phyloP scores from a whole-genome alignment of 2,113 vertebrate species.

The Neomonachus schauinslandi region DNA sequence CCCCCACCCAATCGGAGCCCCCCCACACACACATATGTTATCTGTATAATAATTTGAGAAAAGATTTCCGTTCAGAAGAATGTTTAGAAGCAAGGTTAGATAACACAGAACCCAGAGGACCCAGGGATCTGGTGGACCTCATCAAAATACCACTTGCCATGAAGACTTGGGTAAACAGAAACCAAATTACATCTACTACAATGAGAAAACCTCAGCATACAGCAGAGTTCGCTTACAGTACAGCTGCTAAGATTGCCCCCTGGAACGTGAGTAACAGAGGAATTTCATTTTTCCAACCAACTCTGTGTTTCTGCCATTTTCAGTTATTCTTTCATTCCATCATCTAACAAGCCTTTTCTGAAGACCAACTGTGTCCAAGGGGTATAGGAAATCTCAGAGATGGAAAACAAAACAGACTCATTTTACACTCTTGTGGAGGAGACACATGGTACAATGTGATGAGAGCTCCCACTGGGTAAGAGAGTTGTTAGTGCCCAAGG shows the following conservation, averaged over 20 bases:
- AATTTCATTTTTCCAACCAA: background rate
- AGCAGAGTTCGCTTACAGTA: background rate
- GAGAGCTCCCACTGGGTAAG: background rate
- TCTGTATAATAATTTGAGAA: background rate
- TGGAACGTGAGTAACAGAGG: background rate
- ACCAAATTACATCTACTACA: background rate
- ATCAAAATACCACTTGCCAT: background rate
- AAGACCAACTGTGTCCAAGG: background rate
- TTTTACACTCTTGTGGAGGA: background rate
- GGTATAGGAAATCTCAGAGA: background rate
- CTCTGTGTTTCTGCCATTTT: background rate
- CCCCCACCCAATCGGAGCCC: fast-evolving
- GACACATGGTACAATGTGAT: fast-evolving
- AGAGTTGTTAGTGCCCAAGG: background rate
- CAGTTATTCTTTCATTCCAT: background rate
- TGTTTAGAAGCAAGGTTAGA: background rate
- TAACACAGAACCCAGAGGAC: background rate
- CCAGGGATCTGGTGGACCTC: background rate
- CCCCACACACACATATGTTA: background rate
- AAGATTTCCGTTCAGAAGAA: background rate
- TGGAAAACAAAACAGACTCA: background rate
- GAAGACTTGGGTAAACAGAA: background rate
- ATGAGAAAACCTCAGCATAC: background rate
- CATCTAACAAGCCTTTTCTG: background rate
- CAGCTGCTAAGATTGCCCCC: background rate